These are phyloP conservation scores for Plagodis pulveraria DNA, from an alignment of 2,888 invertebrate species.

Conservation along the genomic window DNA sequence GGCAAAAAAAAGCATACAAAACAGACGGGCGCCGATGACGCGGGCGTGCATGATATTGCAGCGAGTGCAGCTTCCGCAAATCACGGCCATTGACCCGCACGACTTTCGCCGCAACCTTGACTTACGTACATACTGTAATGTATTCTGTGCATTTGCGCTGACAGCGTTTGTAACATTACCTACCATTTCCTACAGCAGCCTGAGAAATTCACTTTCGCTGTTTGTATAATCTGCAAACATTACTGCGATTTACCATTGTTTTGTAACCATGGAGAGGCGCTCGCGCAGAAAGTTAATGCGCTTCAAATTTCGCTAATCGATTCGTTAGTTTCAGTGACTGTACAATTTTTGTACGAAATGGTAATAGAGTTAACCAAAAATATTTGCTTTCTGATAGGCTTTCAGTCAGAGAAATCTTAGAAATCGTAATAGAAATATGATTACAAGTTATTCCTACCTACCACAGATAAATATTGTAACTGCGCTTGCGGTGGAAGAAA, in stretches of 20 bases:
- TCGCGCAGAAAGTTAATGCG: slow-evolving; percentile 22
- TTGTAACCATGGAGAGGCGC: slow-evolving; percentile 31
- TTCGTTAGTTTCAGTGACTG: slow-evolving; percentile 29
- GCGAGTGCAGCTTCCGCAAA: slow-evolving; percentile 51
- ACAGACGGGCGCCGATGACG: too few relatives aligned
- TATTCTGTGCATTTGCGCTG: not conserved
- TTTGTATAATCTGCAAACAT: slow-evolving; percentile 48
- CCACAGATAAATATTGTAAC: too few relatives aligned
- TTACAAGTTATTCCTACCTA: too few relatives aligned
- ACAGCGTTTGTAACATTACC: slow-evolving; percentile 54
- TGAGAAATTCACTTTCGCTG: slow-evolving; percentile 80
- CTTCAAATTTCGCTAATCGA: slow-evolving; percentile 18
- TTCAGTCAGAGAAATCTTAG: slow-evolving; percentile 18
- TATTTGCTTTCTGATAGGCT: slow-evolving; percentile 11
- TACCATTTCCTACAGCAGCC: slow-evolving; percentile 67
- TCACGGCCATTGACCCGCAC: slow-evolving; percentile 62
- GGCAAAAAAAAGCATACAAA: too few relatives aligned
- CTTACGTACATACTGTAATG: slow-evolving; percentile 47
- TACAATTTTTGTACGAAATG: slow-evolving; percentile 14
- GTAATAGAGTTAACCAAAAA: slow-evolving; percentile 1
- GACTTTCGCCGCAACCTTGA: slow-evolving; percentile 83
- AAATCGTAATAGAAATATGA: slow-evolving; percentile 1
- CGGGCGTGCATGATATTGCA: slow-evolving; percentile 13
- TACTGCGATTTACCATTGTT: slow-evolving; percentile 34
- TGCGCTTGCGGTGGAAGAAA: too few relatives aligned